A percentile compares a stretch with the other conserved stretches of the same genome.
phyloP scores from a whole-genome alignment of 1,140 invertebrate species.

The Lanistes nyassanus region DNA sequence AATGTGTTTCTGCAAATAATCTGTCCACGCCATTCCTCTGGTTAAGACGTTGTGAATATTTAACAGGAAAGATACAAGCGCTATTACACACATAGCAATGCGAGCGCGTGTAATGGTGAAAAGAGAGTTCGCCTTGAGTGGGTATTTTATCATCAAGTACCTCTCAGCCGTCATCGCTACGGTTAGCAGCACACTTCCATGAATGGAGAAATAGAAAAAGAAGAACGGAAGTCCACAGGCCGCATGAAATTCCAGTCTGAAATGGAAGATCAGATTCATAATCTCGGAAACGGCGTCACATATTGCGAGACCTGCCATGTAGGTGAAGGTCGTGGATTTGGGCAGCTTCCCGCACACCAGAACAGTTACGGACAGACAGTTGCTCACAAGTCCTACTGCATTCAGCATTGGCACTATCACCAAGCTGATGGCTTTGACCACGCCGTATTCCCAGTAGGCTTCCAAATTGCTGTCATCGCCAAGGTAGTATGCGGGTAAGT shows the following conservation, averaged over 20 bases:
- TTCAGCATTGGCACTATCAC: too few species aligned
- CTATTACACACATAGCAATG: background rate
- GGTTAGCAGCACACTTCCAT: constrained; percentile 21
- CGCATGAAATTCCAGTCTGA: background rate
- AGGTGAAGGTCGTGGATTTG: too few species aligned
- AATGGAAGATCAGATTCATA: too few species aligned
- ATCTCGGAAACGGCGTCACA: too few species aligned
- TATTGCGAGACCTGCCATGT: too few species aligned
- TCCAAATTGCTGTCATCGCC: too few species aligned
- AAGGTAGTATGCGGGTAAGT: too few species aligned
- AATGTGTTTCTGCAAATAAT: background rate
- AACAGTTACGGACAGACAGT: too few species aligned
- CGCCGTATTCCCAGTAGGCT: too few species aligned
- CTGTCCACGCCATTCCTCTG: background rate
- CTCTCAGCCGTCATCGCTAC: constrained; percentile 30
- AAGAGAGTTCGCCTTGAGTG: constrained; percentile 8
- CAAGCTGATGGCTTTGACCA: too few species aligned
- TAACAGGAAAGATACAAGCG: background rate
- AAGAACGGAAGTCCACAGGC: constrained; percentile 23
- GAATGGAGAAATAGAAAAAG: constrained; percentile 30
- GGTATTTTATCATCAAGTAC: constrained; percentile 21
- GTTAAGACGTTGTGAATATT: constrained; percentile 7
- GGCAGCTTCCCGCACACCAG: too few species aligned
- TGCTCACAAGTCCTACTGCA: too few species aligned
- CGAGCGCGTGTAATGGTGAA: background rate